These are phyloP conservation scores for Alsophila aescularia DNA, from an alignment of 2,888 invertebrate species.

Conservation along the genomic window DNA sequence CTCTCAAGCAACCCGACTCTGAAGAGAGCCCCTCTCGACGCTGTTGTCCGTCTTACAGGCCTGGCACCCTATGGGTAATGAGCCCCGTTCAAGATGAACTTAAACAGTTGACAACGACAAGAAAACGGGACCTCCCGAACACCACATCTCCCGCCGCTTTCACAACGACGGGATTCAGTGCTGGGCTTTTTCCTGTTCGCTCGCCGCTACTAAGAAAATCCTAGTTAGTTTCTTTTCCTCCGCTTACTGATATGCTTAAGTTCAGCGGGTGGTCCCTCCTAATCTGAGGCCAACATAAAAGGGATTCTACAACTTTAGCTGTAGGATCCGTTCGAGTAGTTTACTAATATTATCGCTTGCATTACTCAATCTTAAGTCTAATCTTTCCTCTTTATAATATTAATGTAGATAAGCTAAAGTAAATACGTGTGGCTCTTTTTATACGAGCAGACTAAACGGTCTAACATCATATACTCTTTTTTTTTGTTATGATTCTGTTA, in stretches of 20 bases:
- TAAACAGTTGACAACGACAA: conserved; percentile 43
- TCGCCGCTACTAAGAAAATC: too few species aligned
- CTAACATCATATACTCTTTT: too few species aligned
- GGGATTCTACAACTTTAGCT: conserved; percentile 1
- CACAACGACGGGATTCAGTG: conserved; percentile 79
- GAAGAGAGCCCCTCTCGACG: too few species aligned
- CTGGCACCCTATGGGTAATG: conserved; percentile 80
- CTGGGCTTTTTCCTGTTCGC: too few species aligned
- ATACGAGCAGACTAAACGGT: too few species aligned
- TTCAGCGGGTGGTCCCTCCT: conserved; percentile 76
- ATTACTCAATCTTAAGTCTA: neutral
- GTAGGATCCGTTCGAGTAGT: conserved; percentile 5
- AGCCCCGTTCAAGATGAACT: conserved; percentile 77
- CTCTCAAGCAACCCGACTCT: too few species aligned
- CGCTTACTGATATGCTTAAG: conserved; percentile 89
- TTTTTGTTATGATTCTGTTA: too few species aligned
- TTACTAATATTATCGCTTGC: neutral
- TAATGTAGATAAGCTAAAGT: too few species aligned
- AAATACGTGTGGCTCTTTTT: too few species aligned
- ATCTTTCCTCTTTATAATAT: too few species aligned
- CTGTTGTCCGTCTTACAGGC: conserved; percentile 71
- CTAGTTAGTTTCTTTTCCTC: too few species aligned
- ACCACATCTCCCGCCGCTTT: conserved; percentile 70
- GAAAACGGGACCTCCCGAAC: too few species aligned
- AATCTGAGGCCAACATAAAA: conserved; percentile 66